Conservation (phyloP, 2,888 invertebrate species). For the Steinernema hermaphroditum region DNA sequence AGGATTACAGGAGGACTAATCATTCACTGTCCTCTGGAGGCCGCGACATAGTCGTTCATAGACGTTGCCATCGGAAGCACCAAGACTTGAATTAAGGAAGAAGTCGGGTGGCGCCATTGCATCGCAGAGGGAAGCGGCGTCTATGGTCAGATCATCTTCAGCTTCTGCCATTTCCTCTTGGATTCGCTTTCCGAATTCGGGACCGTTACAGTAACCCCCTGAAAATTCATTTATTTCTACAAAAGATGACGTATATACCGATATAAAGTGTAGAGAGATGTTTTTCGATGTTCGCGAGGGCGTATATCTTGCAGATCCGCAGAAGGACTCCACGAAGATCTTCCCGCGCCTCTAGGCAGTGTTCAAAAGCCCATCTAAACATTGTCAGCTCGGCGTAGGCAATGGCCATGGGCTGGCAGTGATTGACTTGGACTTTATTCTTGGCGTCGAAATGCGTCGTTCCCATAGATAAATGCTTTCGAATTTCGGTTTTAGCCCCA, state of each 20-base stretch:
- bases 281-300: conserved; percentile 71
- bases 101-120: conserved; percentile 87
- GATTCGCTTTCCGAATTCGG: conserved; percentile 71
- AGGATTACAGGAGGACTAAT: too few relatives aligned
- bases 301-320: conserved; percentile 35
- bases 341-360: conserved; percentile 42
- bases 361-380: conserved; percentile 49
- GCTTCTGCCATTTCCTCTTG: conserved; percentile 72
- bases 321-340: not conserved
- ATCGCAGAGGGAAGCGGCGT: conserved; percentile 80
- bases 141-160: conserved; percentile 74
- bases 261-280: conserved; percentile 78
- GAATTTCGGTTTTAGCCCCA: conserved; percentile 74
- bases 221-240: conserved; percentile 6
- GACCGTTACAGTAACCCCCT: conserved; percentile 68
- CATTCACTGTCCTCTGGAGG: not conserved
- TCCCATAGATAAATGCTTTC: conserved; percentile 50
- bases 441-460: conserved; percentile 76
- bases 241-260: conserved; percentile 68
- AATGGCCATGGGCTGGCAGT: conserved; percentile 75
- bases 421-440: conserved; percentile 84
- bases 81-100: conserved; percentile 83
- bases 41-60: not conserved
- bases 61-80: conserved; percentile 77
- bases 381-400: conserved; percentile 79